Evolutionary conservation across 2,797 vertebrate genomes (phyloP).

Genomic region (Myotis planiceps): DNA sequence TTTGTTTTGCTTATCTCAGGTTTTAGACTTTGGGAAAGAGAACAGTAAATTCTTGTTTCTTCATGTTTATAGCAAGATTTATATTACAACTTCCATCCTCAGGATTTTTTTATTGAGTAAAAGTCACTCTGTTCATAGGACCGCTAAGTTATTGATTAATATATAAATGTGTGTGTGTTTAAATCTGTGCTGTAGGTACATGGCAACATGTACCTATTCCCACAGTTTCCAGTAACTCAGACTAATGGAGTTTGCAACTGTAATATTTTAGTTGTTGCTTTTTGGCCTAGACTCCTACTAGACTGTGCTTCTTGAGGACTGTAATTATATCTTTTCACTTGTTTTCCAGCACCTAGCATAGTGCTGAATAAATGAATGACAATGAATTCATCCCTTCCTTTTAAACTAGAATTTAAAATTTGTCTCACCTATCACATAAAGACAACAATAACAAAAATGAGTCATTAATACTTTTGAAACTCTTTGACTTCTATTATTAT

Average conservation of each 20-base stretch:
- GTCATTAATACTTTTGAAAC: conserved; percentile 6
- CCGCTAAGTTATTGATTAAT: neutral
- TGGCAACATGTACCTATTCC: neutral
- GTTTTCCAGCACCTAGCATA: neutral
- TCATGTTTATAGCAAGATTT: conserved; percentile 1
- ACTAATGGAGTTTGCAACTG: neutral
- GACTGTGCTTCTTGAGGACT: neutral
- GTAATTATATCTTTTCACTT: neutral
- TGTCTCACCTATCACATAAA: neutral
- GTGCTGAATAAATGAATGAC: neutral
- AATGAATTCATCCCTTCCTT: neutral
- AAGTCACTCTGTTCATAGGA: conserved; percentile 2
- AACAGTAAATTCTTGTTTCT: conserved; percentile 51
- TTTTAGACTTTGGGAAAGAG: conserved; percentile 56
- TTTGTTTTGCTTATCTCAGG: conserved; percentile 23
- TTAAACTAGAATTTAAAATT: conserved; percentile 33
- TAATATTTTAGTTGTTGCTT: neutral
- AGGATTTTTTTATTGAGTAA: conserved; percentile 1
- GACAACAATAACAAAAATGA: neutral
- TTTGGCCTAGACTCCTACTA: neutral
- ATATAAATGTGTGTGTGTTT: neutral
- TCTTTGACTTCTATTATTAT: neutral
- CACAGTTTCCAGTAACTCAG: neutral
- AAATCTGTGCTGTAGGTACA: neutral
- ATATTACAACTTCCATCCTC: conserved; percentile 32